phyloP scores from a whole-genome alignment of 30 jellyfish, hydroid and myxozoan genomes.

The Haliclystus octoradiatus region DNA sequence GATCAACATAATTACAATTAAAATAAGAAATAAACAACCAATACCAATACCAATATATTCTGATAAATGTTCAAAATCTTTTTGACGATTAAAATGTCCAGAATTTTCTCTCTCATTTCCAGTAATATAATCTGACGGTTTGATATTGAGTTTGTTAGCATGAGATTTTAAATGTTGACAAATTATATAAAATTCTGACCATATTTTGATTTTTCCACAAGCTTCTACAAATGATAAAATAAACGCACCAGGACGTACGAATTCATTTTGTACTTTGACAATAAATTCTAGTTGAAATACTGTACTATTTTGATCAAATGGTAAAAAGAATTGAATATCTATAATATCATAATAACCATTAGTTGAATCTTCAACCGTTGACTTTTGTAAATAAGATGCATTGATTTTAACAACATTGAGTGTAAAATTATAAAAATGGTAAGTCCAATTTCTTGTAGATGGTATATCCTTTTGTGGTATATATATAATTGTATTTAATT shows the following conservation, averaged over 20 bases:
- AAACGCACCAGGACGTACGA: not conserved
- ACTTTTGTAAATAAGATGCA: not conserved
- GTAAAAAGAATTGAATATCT: not conserved
- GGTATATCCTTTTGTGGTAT: not conserved
- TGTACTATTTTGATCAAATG: not conserved
- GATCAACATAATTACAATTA: not conserved
- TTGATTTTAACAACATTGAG: not conserved
- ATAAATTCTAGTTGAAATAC: not conserved
- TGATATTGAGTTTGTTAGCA: not conserved
- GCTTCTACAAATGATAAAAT: not conserved
- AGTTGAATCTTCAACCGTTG: not conserved
- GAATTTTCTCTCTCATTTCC: not conserved
- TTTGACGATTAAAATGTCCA: too few species aligned
- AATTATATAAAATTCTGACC: not conserved
- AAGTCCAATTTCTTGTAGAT: not conserved
- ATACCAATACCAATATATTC: not conserved
- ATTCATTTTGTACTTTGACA: not conserved
- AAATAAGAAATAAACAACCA: not conserved
- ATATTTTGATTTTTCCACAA: not conserved
- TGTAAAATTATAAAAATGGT: not conserved
- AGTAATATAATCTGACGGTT: not conserved
- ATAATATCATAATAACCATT: not conserved
- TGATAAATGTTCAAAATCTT: not conserved
- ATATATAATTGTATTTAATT: too few species aligned
- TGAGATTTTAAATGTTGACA: too few species aligned